Evolutionary conservation across 2,888 invertebrate species (phyloP), one percentile per base, ranked within the genome.

Genomic region (Muschampia plurimacula): DNA sequence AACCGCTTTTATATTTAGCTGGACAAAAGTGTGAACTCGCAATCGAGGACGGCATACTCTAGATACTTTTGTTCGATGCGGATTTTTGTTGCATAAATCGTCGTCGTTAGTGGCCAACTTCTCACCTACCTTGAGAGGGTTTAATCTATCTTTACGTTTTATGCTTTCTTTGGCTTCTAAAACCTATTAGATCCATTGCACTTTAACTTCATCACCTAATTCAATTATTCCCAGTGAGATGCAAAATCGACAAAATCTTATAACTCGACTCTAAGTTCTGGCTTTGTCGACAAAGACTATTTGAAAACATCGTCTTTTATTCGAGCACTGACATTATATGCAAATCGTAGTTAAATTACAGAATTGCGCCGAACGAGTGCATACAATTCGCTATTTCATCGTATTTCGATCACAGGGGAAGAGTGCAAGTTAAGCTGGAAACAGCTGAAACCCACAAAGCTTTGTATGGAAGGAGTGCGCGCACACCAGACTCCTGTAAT

Each of bases 401-500:
- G 81, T 78, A 87, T 88, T 86, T 77, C 80, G 82, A 81, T 84
- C 77, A 77, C 71, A 78, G 79, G 81, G 83, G 85, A 84, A 87
- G 83, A 88, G 84, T 85, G 85, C 85, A 84, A 84, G 83, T 83
- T 82, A 85, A 87, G 85, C 85, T 83, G 81, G 80, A 84, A 86
- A 86, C 83, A 84, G 82, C 82, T 81, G 81, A 81, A 83, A 80
- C 76, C 80, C 81, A 84, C 89, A 88, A 88, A 88, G 89, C 87
- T 89, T 89, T 87, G 86, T 84, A 83, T 83, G 79, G 76, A 83
- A 85, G 88, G 79, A 80, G 84, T 81, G 78, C 78, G 78, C 80
- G 76, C 77, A 82, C 79, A 79, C 80, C 76, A 82, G 82, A 83
- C 81, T 85, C 85, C 87, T 90, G 87, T 90, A 89, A 90, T 90